Conservation (phyloP, 2,113 vertebrate genomes). For the Pachycephala philippinensis region DNA sequence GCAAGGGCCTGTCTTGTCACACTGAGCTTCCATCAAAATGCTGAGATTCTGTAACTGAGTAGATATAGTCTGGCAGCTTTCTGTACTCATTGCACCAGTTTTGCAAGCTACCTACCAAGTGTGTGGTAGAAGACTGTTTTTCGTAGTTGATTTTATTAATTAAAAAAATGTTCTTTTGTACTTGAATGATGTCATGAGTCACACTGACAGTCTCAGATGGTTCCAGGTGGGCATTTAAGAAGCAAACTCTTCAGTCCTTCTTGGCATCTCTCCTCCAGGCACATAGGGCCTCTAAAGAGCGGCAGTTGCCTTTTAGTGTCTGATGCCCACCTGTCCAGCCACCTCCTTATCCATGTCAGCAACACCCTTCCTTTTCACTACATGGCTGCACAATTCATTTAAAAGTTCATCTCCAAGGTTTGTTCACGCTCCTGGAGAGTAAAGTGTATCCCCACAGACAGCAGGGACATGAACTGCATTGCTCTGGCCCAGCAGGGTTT, state of each 20-base stretch:
- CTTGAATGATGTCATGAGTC: neutral
- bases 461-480: neutral
- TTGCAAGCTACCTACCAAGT: neutral
- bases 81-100: neutral
- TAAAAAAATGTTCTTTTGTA: neutral
- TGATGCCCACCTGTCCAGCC: neutral
- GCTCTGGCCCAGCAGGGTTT: accelerated
- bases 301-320: neutral
- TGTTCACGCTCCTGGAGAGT: neutral
- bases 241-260: neutral
- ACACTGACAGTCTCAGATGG: neutral
- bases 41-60: neutral
- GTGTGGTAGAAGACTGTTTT: neutral
- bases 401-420: neutral
- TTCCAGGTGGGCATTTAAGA: neutral
- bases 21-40: neutral
- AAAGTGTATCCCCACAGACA: neutral
- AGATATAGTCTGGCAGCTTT: neutral
- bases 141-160: neutral
- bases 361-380: neutral
- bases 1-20: neutral
- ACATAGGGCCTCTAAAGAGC: accelerated
- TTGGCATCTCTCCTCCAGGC: neutral
- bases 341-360: neutral
- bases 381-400: neutral